Conservation (phyloP, 2,888 invertebrate species). For the Tinea pellionella region DNA sequence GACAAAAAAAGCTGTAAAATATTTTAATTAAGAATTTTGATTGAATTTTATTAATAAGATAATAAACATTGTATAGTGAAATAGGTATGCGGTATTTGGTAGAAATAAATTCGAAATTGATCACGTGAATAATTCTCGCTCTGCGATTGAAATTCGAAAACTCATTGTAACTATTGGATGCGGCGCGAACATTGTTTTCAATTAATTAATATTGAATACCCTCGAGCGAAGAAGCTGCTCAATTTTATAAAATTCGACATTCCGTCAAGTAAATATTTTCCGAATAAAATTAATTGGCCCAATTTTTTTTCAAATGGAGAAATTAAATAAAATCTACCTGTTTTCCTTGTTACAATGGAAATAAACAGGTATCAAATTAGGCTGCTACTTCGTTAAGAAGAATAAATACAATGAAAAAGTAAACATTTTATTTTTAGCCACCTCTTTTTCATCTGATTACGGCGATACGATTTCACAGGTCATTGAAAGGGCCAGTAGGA, state of each 20-base stretch:
- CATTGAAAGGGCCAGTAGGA: neutral
- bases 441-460: neutral
- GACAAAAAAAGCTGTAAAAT: too few relatives aligned
- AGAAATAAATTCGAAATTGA: neutral
- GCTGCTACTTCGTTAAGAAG: neutral
- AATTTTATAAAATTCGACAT: neutral
- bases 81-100: too few relatives aligned
- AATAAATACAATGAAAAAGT: neutral
- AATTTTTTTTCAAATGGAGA: neutral
- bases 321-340: neutral
- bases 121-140: neutral
- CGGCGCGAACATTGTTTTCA: neutral
- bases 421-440: constrained; percentile 1
- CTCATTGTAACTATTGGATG: neutral
- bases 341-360: neutral
- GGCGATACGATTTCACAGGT: neutral
- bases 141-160: neutral
- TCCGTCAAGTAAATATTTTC: neutral
- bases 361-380: neutral
- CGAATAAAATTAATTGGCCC: neutral
- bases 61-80: too few relatives aligned
- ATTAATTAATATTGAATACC: neutral
- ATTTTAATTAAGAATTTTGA: too few relatives aligned
- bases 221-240: neutral
- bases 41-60: too few relatives aligned